Evolutionary conservation across 2,113 vertebrate species (phyloP).

Genomic region (Mionectes macconnelli): DNA sequence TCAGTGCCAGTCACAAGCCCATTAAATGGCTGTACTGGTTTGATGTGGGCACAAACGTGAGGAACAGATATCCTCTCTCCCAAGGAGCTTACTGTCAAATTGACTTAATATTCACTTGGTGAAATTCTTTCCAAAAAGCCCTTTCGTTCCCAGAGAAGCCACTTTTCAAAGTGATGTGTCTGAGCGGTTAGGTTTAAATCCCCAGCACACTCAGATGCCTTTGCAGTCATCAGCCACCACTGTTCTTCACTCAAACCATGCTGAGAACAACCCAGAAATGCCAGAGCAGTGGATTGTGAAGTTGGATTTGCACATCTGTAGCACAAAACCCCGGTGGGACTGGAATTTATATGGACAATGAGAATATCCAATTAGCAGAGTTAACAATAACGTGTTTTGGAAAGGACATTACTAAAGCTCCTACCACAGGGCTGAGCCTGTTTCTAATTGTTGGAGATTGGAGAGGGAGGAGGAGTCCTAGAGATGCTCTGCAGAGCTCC

Average conservation of each 20-base stretch:
- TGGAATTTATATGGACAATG: not conserved
- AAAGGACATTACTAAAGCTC: not conserved
- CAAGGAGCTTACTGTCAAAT: not conserved
- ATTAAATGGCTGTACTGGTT: not conserved
- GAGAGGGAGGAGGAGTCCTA: not conserved
- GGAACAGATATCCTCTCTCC: not conserved
- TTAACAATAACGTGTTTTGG: not conserved
- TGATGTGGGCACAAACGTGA: not conserved
- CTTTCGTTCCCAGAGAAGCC: not conserved
- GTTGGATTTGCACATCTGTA: not conserved
- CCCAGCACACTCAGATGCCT: not conserved
- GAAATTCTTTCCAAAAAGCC: not conserved
- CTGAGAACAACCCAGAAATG: not conserved
- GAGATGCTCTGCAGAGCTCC: not conserved
- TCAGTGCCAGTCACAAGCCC: not conserved
- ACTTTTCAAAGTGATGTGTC: not conserved
- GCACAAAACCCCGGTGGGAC: not conserved
- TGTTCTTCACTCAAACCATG: not conserved
- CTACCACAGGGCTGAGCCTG: not conserved
- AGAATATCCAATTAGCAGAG: conserved; percentile 10
- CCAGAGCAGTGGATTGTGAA: not conserved
- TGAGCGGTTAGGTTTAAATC: not conserved
- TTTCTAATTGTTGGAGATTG: not conserved
- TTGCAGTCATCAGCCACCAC: conserved; percentile 14
- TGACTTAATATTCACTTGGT: not conserved